These are phyloP conservation scores for Stegostoma tigrinum DNA, from an alignment of 2,113 vertebrate genomes.

Conservation along the genomic window DNA sequence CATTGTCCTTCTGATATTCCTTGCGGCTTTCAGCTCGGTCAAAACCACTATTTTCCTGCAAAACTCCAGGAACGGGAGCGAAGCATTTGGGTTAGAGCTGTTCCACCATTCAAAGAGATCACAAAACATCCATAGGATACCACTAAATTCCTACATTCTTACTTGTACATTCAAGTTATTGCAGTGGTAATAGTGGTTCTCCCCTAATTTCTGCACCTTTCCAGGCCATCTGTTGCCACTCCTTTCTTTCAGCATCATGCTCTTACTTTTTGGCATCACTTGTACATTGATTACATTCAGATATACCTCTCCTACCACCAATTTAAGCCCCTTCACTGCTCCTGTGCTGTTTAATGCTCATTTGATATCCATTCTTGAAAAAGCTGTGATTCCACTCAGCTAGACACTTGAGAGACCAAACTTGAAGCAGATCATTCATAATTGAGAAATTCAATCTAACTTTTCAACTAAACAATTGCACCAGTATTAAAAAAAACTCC, in stretches of 20 bases:
- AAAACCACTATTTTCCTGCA: not conserved
- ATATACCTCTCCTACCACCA: not conserved
- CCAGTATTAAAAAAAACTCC: not conserved
- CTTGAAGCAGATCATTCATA: not conserved
- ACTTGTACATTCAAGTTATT: not conserved
- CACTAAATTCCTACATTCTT: not conserved
- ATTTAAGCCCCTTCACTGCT: not conserved
- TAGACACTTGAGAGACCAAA: not conserved
- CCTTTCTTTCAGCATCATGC: not conserved
- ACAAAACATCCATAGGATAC: not conserved
- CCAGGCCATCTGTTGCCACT: not conserved
- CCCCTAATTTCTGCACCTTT: not conserved
- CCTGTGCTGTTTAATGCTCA: not conserved
- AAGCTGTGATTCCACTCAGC: not conserved
- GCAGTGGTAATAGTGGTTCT: not conserved
- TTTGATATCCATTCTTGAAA: not conserved
- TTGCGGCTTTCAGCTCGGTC: not conserved
- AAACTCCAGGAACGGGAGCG: not conserved
- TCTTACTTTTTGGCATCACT: not conserved
- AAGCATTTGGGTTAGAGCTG: not conserved
- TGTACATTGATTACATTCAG: not conserved
- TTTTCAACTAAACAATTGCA: not conserved
- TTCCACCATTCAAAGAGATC: not conserved
- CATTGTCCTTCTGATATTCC: not conserved
- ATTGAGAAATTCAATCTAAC: not conserved